Conservation (phyloP, 2,888 invertebrate genomes). For the Cantharis flavilabris region DNA sequence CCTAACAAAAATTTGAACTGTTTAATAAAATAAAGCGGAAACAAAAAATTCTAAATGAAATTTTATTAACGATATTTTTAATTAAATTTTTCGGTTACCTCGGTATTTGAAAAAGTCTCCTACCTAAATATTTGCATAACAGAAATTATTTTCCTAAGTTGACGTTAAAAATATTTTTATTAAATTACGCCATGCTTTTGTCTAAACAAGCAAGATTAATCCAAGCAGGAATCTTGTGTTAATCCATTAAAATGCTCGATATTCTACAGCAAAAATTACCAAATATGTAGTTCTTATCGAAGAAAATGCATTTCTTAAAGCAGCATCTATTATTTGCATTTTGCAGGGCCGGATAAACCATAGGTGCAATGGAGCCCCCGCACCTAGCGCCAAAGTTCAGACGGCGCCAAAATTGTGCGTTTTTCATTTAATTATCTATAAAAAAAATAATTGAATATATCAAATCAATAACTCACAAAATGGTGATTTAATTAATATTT, state of each 20-base stretch:
- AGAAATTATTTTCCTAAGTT: background rate
- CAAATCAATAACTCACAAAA: no score
- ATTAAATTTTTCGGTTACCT: background rate
- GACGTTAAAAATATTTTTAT: background rate
- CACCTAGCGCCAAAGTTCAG: no score
- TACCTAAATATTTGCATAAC: background rate
- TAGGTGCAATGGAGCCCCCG: no score
- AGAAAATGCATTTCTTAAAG: background rate
- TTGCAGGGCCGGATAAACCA: no score
- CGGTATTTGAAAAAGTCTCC: background rate
- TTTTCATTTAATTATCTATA: no score
- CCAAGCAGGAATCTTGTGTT: background rate
- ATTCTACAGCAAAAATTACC: background rate
- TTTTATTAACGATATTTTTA: background rate
- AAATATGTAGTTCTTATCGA: background rate
- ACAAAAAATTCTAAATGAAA: background rate
- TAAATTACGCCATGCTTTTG: background rate
- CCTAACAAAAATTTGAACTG: background rate
- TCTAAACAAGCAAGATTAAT: background rate
- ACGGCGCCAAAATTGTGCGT: no score
- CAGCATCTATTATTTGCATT: background rate
- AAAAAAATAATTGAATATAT: no score
- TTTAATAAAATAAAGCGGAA: background rate
- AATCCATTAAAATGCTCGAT: background rate
- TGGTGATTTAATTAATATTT: no score